Percentiles rank a stretch among this genome's conserved stretches.
Evolutionary conservation across 2,113 vertebrate genomes (phyloP).

Genomic region (Pomatostomus ruficeps): DNA sequence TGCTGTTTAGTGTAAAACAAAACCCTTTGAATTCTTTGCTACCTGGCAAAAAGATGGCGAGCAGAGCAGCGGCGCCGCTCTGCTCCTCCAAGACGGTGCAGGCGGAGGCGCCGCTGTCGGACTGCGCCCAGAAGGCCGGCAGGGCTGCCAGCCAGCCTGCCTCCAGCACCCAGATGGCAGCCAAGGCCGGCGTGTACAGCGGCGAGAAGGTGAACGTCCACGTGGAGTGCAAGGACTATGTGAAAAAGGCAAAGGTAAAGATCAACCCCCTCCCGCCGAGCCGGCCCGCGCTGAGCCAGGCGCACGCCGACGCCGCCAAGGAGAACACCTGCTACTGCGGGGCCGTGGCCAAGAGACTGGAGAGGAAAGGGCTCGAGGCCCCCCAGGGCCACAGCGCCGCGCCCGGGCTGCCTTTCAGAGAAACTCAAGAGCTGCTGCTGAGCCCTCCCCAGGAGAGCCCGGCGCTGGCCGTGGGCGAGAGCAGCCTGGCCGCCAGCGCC

Average conservation of each 20-base stretch:
- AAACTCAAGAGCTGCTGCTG: constrained; percentile 76
- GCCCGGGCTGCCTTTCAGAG: constrained; percentile 77
- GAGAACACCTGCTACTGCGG: constrained; percentile 80
- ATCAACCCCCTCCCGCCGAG: constrained; percentile 76
- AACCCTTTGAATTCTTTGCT: constrained; percentile 71
- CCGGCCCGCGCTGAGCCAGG: constrained; percentile 66
- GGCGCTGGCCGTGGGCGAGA: constrained; percentile 64
- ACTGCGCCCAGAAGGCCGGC: constrained; percentile 87
- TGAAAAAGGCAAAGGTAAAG: constrained; percentile 94
- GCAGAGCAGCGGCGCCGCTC: constrained; percentile 76
- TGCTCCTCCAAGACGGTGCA: constrained; percentile 81
- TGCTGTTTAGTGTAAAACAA: constrained; percentile 76
- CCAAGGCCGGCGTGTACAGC: constrained; percentile 80
- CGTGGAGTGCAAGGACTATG: constrained; percentile 86
- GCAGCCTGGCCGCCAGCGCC: constrained; percentile 71
- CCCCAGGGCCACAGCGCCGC: constrained; percentile 53
- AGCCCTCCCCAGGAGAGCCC: constrained; percentile 69
- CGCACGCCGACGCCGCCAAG: constrained; percentile 68
- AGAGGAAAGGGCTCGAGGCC: constrained; percentile 77
- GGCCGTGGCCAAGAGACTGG: constrained; percentile 70
- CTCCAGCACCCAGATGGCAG: constrained; percentile 88
- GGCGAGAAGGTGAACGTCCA: constrained; percentile 76
- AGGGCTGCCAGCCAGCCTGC: constrained; percentile 86
- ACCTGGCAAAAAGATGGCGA: constrained; percentile 80
- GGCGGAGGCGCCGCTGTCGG: constrained; percentile 74